Base-by-base conservation (phyloP, 35 echinoderm and acorn worm genomes). In the Heliocidaris erythrogramma region DNA sequence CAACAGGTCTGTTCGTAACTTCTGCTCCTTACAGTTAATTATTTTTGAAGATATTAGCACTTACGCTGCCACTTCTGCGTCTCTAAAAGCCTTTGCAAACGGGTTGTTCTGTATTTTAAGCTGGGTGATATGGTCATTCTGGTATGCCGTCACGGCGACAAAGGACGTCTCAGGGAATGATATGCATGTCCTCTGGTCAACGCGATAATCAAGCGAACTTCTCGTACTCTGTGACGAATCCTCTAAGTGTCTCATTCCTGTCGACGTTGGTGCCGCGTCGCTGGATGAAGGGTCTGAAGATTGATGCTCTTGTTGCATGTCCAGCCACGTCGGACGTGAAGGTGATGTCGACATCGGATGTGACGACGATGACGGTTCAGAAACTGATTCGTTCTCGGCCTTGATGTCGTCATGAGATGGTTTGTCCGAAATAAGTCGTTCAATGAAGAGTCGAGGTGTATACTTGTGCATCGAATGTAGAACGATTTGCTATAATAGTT, bases 391-490 rank as follows among this genome's bases (percentile, higher is more conserved):
- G 7, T n/a, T 78, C 65, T 78, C 65, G n/a, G 2, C 65, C 27
- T 78, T 78, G 65, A n/a, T 27, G 27, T 78, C 27, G 65, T 5
- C 27, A 27, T 21, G 65, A 27, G 65, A 18, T 78, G 21, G 17
- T 48, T 94, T 59, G 35, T 91, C 42, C 0, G 49, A 32, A 17
- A 60, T 17, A 32, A 92, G 49, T 30, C 91, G 91, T 59, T 92
- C 91, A 59, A 99, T 95, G 21, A 97, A 93, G 30, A 97, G 95
- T 5, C 94, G 53, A 16, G 98, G 98, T 9, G 94, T 99, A 60
- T 99, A 99, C 49, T 96, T 97, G 65, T 97, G 95, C 98, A 99
- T 99, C 2, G 98, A 99, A n/a, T 99, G 96, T n/a, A 99, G 96
- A 91, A 96, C 85, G 18, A 96, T 96, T 96, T 99, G 90, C 86